These are phyloP conservation scores for Lineus longissimus DNA, from an alignment of 1,140 invertebrate species.

Conservation along the genomic window DNA sequence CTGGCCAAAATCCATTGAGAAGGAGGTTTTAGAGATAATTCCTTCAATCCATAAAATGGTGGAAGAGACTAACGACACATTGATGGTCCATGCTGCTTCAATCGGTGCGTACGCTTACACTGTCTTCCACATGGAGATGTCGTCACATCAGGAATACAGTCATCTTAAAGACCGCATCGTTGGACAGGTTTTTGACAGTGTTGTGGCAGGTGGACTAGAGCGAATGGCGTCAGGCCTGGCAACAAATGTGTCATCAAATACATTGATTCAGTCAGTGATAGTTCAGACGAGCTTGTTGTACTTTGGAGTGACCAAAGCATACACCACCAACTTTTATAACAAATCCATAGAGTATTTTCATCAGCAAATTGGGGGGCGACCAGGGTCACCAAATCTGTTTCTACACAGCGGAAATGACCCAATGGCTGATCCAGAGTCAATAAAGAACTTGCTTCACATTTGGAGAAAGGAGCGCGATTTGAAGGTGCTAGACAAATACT, in stretches of 20 bases:
- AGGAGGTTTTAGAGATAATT: not conserved
- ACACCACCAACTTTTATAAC: not conserved
- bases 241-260: not conserved
- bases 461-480: not conserved
- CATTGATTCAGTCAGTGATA: not conserved
- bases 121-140: not conserved
- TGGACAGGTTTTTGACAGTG: constrained; percentile 2
- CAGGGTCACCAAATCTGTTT: not conserved
- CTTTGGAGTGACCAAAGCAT: not conserved
- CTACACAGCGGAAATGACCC: not conserved
- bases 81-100: not conserved
- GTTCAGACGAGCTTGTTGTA: not conserved
- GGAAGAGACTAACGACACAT: not conserved
- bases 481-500: not conserved
- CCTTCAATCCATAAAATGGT: not conserved
- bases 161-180: not conserved
- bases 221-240: not conserved
- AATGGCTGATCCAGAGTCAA: not conserved
- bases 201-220: not conserved
- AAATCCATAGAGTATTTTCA: not conserved
- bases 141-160: not conserved
- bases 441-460: not conserved
- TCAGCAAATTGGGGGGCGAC: not conserved
- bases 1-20: not conserved
- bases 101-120: not conserved